phyloP scores from a whole-genome alignment of 2,888 invertebrate species.

The Sabatieria punctata region DNA sequence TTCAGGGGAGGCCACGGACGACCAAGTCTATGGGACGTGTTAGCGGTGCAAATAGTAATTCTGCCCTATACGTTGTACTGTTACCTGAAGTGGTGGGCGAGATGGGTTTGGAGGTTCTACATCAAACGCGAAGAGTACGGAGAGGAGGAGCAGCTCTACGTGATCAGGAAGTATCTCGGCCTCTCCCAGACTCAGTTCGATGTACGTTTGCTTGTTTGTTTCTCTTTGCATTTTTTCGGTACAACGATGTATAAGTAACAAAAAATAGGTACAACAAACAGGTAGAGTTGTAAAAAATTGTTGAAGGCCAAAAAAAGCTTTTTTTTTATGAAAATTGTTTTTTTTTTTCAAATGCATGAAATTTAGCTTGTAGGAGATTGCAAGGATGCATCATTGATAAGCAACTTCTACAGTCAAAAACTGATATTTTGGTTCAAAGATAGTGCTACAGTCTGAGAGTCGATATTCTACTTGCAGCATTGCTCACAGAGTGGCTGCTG shows the following conservation, averaged over 20 bases:
- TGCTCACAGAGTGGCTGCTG: no score
- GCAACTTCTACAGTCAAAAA: no score
- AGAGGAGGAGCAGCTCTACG: constrained; percentile 58
- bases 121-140: constrained; percentile 57
- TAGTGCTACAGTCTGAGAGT: no score
- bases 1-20: constrained; percentile 64
- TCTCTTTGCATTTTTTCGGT: constrained; percentile 2
- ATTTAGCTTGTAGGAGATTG: constrained; percentile 1
- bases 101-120: constrained; percentile 62
- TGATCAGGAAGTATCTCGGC: constrained; percentile 57
- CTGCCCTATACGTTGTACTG: constrained; percentile 52
- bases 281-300: no score
- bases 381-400: neutral
- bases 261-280: no score
- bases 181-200: constrained; percentile 38
- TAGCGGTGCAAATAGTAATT: constrained; percentile 64
- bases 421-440: no score
- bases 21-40: constrained; percentile 52
- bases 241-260: constrained; percentile 1
- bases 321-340: no score
- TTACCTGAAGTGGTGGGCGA: constrained; percentile 54
- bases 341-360: constrained; percentile 6
- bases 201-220: constrained; percentile 26
- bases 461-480: no score
- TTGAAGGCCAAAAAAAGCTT: no score